Evolutionary conservation across 2,888 invertebrate species (phyloP).

Genomic region (Dasypogon diadema): DNA sequence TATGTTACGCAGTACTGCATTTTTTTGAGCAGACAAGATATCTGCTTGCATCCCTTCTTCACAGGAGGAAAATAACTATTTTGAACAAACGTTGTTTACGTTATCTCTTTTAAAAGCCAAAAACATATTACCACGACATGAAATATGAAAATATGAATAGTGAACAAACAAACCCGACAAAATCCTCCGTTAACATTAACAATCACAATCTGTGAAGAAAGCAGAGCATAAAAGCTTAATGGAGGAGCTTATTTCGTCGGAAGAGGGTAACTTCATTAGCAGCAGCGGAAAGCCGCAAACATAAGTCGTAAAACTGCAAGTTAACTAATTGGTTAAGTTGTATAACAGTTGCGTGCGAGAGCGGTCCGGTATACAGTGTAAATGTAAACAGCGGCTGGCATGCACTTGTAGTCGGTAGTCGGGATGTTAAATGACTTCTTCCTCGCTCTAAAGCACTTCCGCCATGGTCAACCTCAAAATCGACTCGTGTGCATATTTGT

Average conservation of each 20-base stretch:
- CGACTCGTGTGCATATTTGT: not conserved
- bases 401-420: not conserved
- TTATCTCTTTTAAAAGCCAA: no score
- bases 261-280: conserved; percentile 20
- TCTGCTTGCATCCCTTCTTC: no score
- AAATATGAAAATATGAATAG: no score
- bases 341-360: conserved; percentile 16
- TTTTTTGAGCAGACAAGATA: no score
- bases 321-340: conserved; percentile 47
- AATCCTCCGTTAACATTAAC: no score
- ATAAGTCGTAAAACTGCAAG: conserved; percentile 41
- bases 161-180: no score
- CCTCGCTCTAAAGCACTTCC: conserved; percentile 21
- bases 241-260: not conserved
- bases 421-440: conserved; percentile 4
- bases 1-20: no score
- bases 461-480: not conserved
- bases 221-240: conserved; percentile 35
- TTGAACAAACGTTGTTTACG: no score
- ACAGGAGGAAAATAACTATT: no score
- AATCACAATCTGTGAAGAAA: no score
- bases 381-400: not conserved
- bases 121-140: no score
- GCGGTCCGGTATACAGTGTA: not conserved
- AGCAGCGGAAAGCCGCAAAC: conserved; percentile 19